Conservation (phyloP, 2,113 vertebrate species). For the Tragulus kanchil region DNA sequence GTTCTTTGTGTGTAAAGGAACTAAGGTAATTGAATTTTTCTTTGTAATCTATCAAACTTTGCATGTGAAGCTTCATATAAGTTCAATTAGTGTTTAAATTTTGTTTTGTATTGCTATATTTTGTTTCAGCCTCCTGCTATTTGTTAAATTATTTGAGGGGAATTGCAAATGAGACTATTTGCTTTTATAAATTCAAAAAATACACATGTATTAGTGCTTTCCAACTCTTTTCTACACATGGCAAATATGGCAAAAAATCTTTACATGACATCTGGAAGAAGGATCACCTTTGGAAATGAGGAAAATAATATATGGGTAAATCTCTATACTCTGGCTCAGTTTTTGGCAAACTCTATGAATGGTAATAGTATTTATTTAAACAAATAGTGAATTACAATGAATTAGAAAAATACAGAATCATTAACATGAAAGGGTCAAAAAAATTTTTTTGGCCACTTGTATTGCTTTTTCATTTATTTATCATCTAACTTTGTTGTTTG, state of each 20-base stretch:
- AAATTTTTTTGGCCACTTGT: background rate
- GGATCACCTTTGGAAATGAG: background rate
- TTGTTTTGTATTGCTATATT: background rate
- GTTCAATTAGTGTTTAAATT: constrained; percentile 55
- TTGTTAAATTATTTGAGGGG: background rate
- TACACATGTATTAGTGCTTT: background rate
- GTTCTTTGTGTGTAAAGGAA: background rate
- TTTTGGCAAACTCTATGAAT: background rate
- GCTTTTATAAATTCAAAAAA: background rate
- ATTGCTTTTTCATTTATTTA: too few relatives aligned
- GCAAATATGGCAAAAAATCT: background rate
- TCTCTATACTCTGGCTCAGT: background rate
- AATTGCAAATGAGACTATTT: background rate
- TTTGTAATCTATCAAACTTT: background rate
- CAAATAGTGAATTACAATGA: background rate
- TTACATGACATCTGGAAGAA: background rate
- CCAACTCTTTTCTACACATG: background rate
- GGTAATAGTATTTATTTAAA: background rate
- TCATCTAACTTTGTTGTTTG: too few relatives aligned
- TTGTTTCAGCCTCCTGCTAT: background rate
- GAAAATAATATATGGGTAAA: background rate
- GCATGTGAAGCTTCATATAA: background rate
- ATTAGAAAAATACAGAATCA: background rate
- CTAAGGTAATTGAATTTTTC: background rate
- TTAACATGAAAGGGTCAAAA: background rate